Percentiles rank a stretch among this genome's conserved stretches.
Conservation (phyloP, 2,113 vertebrate genomes). For the Rhea americana region DNA sequence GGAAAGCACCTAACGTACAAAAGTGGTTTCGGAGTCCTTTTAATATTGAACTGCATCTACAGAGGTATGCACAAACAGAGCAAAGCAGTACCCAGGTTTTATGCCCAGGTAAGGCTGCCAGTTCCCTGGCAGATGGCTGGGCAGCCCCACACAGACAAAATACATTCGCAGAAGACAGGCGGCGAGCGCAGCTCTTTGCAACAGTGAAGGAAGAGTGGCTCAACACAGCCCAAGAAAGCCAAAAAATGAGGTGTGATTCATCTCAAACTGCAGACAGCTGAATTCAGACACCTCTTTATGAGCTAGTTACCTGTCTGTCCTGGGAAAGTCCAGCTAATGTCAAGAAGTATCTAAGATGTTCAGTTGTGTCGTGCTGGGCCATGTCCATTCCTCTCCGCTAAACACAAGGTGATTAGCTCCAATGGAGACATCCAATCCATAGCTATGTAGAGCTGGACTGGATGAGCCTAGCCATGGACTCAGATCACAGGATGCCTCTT, state of each 20-base stretch:
- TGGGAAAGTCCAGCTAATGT: background rate
- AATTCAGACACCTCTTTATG: background rate
- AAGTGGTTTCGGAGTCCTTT: background rate
- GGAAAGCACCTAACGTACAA: background rate
- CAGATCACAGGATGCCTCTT: background rate
- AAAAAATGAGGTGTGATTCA: background rate
- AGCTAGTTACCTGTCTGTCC: background rate
- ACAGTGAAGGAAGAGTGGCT: background rate
- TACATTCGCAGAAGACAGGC: fast-evolving
- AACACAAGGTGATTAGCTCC: background rate
- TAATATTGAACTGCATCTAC: background rate
- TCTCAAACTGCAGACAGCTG: background rate
- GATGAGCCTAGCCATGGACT: background rate
- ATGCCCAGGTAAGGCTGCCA: background rate
- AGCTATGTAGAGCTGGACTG: background rate
- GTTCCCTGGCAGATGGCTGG: fast-evolving
- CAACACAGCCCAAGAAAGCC: background rate
- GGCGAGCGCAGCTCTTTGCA: background rate
- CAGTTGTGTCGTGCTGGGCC: background rate
- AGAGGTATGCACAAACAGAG: background rate
- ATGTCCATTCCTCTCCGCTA: background rate
- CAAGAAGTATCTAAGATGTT: fast-evolving
- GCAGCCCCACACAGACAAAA: background rate
- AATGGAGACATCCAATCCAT: fast-evolving
- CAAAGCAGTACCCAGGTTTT: background rate